Percentiles rank a stretch among this genome's conserved stretches.
Conservation (phyloP, 2,113 vertebrate species). For the Syngnathus floridae region DNA sequence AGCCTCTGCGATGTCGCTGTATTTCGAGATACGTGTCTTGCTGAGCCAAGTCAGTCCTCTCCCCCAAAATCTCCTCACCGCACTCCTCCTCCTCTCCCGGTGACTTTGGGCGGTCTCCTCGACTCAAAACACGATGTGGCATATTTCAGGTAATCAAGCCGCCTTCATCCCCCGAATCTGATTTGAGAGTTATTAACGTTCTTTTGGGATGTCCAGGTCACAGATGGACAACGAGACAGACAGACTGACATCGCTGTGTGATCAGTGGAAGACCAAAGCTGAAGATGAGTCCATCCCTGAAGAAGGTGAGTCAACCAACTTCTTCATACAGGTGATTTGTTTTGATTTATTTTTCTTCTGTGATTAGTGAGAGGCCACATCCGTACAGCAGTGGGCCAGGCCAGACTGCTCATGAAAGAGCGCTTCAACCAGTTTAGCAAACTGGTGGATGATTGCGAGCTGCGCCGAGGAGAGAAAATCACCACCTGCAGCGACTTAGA, state of each 20-base stretch:
- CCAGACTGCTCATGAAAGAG: slow-evolving; percentile 83
- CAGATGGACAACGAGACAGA: slow-evolving; percentile 73
- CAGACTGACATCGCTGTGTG: slow-evolving; percentile 65
- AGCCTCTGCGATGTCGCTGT: slow-evolving; percentile 8
- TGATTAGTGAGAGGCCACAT: slow-evolving; percentile 81
- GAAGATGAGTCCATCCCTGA: slow-evolving; percentile 81
- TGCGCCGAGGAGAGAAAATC: slow-evolving; percentile 80
- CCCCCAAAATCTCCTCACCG: slow-evolving; percentile 12
- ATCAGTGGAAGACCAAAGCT: slow-evolving; percentile 76
- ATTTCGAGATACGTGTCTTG: background rate
- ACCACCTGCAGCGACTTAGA: slow-evolving; percentile 85
- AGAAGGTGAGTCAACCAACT: slow-evolving; percentile 74
- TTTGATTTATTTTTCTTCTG: background rate
- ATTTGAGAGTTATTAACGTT: background rate
- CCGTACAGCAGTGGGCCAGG: slow-evolving; percentile 82
- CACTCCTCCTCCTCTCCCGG: slow-evolving; percentile 15
- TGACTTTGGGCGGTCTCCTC: slow-evolving; percentile 2
- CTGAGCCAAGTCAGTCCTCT: background rate
- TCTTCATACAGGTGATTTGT: background rate
- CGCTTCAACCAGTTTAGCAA: slow-evolving; percentile 88
- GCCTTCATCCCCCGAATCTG: too few relatives aligned
- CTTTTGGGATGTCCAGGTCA: slow-evolving; percentile 57
- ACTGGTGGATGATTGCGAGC: slow-evolving; percentile 88
- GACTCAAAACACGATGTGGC: slow-evolving; percentile 60
- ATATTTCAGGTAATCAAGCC: slow-evolving; percentile 62